Percentiles rank a stretch among this genome's conserved stretches.
These are phyloP conservation scores for Andrena camellia DNA, from an alignment of 2,888 invertebrate genomes.

Conservation along the genomic window DNA sequence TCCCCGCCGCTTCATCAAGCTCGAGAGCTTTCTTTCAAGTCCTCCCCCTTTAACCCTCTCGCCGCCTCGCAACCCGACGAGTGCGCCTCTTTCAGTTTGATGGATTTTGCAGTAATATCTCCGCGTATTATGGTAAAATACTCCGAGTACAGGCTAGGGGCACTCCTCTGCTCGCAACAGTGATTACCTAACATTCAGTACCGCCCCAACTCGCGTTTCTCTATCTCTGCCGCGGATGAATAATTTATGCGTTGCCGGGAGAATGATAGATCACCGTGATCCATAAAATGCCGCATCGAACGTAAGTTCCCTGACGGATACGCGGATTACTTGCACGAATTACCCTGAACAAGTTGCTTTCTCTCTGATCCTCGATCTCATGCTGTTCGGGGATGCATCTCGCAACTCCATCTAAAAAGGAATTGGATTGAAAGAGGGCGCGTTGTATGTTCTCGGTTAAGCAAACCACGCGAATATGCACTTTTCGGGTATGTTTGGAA, in stretches of 20 bases:
- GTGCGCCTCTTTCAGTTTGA: constrained; percentile 19
- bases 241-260: constrained; percentile 40
- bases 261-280: constrained; percentile 40
- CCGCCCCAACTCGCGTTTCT: not conserved
- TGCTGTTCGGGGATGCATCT: not conserved
- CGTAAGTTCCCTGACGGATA: not conserved
- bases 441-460: not conserved
- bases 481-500: no score
- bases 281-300: constrained; percentile 29
- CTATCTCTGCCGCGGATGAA: constrained; percentile 28
- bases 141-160: not conserved
- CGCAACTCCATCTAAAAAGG: no score
- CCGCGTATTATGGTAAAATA: constrained; percentile 17
- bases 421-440: not conserved
- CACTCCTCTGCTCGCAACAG: not conserved
- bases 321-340: constrained; percentile 25
- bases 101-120: constrained; percentile 46
- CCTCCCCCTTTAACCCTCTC: not conserved
- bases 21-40: constrained; percentile 26
- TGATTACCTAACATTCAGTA: constrained; percentile 38
- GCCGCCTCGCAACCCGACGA: not conserved
- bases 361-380: not conserved
- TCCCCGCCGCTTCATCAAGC: constrained; percentile 9
- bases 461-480: no score
- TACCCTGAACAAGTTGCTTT: not conserved